Evolutionary conservation across 2,888 invertebrate species (phyloP).

Genomic region (Nephrotoma flavescens): DNA sequence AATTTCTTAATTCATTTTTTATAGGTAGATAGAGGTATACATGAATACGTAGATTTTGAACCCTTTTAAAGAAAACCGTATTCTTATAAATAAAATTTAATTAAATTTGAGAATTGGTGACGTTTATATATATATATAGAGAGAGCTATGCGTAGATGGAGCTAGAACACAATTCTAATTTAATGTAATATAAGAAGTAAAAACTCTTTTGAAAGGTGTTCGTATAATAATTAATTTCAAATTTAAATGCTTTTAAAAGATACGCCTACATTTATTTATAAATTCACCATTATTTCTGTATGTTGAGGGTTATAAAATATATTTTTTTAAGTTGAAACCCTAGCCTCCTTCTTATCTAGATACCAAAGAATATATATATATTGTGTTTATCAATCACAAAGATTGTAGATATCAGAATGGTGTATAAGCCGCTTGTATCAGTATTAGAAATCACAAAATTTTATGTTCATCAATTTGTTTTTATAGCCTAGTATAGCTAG

Average conservation of each 20-base stretch:
- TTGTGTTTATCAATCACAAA: neutral
- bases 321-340: neutral
- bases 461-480: neutral
- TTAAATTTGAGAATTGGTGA: neutral
- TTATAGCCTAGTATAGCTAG: neutral
- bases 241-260: neutral
- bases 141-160: neutral
- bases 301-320: neutral
- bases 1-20: neutral
- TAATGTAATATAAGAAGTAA: neutral
- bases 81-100: neutral
- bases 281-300: neutral
- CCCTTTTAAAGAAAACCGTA: neutral
- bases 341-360: neutral
- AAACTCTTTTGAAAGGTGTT: neutral
- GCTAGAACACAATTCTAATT: neutral
- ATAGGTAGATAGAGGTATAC: neutral
- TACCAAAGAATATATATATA: neutral
- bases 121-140: neutral
- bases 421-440: neutral
- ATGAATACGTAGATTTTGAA: neutral
- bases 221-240: neutral
- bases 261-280: neutral
- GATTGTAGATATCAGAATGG: neutral
- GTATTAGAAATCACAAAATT: neutral